phyloP scores from a whole-genome alignment of 2,888 invertebrate genomes.

The Yponomeuta sedellus region DNA sequence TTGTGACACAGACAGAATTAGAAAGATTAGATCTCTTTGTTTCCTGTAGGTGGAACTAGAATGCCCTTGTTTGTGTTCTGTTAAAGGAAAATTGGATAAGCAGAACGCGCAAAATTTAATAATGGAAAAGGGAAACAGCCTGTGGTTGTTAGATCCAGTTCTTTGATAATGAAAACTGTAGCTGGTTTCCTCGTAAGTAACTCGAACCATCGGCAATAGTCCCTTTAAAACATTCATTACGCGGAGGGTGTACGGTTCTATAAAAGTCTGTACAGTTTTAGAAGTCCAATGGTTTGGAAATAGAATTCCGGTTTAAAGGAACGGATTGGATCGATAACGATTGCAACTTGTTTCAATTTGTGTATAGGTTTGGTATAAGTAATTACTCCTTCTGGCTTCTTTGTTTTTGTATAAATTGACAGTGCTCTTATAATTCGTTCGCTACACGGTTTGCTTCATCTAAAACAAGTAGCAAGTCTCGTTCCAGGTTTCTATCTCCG shows the following conservation, averaged over 20 bases:
- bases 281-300: not conserved
- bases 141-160: not conserved
- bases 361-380: not conserved
- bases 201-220: not conserved
- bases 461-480: not conserved
- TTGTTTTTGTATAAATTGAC: too few species aligned
- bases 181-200: not conserved
- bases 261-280: not conserved
- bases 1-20: not conserved
- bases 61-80: not conserved
- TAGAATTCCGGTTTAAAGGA: not conserved
- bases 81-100: not conserved
- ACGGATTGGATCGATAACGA: not conserved
- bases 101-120: not conserved
- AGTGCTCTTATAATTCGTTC: not conserved
- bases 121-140: not conserved
- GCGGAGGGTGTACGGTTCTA: not conserved
- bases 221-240: not conserved
- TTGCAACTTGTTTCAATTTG: not conserved
- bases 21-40: conserved; percentile 7
- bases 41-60: not conserved
- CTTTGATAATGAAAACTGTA: not conserved
- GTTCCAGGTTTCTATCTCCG: conserved; percentile 8
- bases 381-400: not conserved
- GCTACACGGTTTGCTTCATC: not conserved